phyloP scores from a whole-genome alignment of 1,140 invertebrate genomes.

The Pseudachorutes palmiensis region DNA sequence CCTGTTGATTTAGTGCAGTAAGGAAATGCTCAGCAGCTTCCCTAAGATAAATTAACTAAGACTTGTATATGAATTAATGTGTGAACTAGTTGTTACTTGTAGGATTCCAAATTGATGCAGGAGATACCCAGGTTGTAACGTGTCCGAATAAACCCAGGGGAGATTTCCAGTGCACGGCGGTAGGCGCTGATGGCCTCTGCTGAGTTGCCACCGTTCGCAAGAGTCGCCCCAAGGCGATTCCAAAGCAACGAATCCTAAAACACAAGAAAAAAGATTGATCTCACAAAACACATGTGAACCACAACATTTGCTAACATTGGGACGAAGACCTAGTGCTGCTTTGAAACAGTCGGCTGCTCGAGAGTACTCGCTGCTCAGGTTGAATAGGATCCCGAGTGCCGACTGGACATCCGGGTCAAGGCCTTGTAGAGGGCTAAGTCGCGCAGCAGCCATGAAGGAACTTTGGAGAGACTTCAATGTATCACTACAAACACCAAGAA shows the following conservation, averaged over 20 bases:
- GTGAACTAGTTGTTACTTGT: slow-evolving; percentile 54
- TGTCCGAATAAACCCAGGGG: slow-evolving; percentile 91
- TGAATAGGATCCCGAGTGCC: slow-evolving; percentile 90
- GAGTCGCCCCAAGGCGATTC: slow-evolving; percentile 93
- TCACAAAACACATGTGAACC: too few species aligned
- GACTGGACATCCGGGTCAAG: slow-evolving; percentile 93
- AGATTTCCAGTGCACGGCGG: slow-evolving; percentile 76
- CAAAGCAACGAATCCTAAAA: slow-evolving; percentile 81
- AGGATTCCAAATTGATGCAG: slow-evolving; percentile 90
- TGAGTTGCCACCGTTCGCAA: slow-evolving; percentile 89
- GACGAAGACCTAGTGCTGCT: slow-evolving; percentile 71
- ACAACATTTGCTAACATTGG: slow-evolving; percentile 52
- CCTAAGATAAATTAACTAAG: slow-evolving; percentile 45
- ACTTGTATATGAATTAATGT: not conserved
- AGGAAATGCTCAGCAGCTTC: slow-evolving; percentile 94
- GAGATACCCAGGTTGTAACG: slow-evolving; percentile 96
- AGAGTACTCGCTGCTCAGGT: slow-evolving; percentile 85
- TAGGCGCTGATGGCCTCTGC: slow-evolving; percentile 96
- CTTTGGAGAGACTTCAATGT: slow-evolving; percentile 55
- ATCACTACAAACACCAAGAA: too few species aligned
- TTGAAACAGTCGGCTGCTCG: slow-evolving; percentile 95
- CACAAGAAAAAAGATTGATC: slow-evolving; percentile 35
- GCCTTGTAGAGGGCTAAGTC: slow-evolving; percentile 57
- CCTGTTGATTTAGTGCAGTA: slow-evolving; percentile 85
- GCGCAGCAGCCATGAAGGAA: slow-evolving; percentile 75